Conservation (phyloP, 2,113 vertebrate species). For the Manacus vitellinus region DNA sequence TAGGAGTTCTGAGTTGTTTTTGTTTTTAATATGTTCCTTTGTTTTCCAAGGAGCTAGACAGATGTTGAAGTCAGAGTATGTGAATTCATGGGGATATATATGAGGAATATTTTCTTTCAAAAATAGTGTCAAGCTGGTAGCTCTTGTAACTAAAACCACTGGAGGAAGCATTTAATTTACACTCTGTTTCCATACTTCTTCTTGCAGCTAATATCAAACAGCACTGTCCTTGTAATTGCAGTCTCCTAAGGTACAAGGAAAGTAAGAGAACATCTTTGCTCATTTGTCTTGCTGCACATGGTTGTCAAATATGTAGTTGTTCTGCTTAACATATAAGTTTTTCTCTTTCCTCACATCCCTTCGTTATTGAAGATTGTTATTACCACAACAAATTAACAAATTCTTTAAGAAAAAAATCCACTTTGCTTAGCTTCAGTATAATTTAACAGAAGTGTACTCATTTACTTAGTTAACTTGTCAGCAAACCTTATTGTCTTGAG, state of each 20-base stretch:
- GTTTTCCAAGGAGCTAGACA: not conserved
- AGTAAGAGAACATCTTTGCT: not conserved
- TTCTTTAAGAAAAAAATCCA: not conserved
- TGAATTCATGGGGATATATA: not conserved
- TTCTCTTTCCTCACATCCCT: not conserved
- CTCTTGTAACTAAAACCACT: not conserved
- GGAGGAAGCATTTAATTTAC: not conserved
- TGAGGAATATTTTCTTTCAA: not conserved
- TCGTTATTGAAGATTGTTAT: not conserved
- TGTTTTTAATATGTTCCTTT: not conserved
- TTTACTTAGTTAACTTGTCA: not conserved
- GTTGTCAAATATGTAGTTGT: not conserved
- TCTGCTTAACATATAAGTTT: not conserved
- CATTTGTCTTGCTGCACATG: not conserved
- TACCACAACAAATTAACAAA: not conserved
- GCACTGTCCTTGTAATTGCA: not conserved
- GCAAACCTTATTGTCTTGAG: not conserved
- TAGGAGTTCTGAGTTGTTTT: not conserved
- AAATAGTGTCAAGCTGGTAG: not conserved
- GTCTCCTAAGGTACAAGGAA: constrained; percentile 25
- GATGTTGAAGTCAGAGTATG: not conserved
- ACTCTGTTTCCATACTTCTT: constrained; percentile 16
- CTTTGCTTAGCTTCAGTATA: not conserved
- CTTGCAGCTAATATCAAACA: constrained; percentile 13
- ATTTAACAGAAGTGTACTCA: not conserved